These are phyloP conservation scores for Brachymystax lenok DNA, from an alignment of 2,797 vertebrate genomes.

Conservation along the genomic window DNA sequence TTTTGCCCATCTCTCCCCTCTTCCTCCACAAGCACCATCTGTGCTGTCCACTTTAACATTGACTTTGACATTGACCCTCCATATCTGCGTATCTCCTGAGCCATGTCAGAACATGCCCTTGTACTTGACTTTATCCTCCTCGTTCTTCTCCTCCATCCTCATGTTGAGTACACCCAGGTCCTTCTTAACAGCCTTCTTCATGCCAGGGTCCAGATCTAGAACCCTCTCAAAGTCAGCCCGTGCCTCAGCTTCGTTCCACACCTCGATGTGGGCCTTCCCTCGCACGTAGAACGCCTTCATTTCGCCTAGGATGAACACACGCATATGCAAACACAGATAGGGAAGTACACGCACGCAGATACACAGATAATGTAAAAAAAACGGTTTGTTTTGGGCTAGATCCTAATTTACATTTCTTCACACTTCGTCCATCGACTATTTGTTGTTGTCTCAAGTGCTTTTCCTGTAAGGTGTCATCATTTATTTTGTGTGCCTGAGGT, in stretches of 20 bases:
- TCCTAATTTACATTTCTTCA: neutral
- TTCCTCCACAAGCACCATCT: neutral
- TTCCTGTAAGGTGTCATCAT: neutral
- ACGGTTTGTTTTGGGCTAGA: neutral
- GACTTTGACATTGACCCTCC: neutral
- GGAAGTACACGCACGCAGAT: neutral
- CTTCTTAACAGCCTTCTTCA: slow-evolving; percentile 79
- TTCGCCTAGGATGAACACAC: slow-evolving; percentile 62
- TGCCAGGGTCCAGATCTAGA: slow-evolving; percentile 81
- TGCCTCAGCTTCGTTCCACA: slow-evolving; percentile 86
- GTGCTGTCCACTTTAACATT: neutral
- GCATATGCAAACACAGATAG: neutral
- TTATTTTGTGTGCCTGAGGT: neutral
- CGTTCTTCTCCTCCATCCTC: slow-evolving; percentile 83
- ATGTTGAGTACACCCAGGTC: slow-evolving; percentile 79
- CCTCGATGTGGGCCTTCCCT: slow-evolving; percentile 84
- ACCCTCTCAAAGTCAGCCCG: slow-evolving; percentile 83
- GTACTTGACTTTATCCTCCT: slow-evolving; percentile 83
- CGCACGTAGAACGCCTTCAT: slow-evolving; percentile 85
- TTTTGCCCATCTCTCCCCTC: neutral
- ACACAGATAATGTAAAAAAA: neutral
- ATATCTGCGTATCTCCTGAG: neutral
- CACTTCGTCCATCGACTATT: neutral
- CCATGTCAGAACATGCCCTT: slow-evolving; percentile 78
- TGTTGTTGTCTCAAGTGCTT: too few species aligned